Evolutionary conservation across 2,888 invertebrate genomes (phyloP).

Genomic region (Drosophila falleni): DNA sequence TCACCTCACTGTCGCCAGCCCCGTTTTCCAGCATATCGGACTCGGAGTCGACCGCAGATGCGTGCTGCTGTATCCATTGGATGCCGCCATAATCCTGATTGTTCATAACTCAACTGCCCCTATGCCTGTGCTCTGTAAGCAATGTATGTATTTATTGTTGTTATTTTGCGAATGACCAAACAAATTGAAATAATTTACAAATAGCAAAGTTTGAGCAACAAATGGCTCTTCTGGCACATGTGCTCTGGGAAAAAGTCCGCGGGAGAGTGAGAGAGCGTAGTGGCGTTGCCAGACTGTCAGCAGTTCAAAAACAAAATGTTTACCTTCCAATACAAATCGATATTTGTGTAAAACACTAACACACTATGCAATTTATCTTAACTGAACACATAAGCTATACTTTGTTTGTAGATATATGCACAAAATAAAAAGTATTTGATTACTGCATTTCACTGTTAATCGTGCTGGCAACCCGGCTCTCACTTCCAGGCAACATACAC

Average conservation of each 20-base stretch:
- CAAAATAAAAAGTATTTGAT: background rate
- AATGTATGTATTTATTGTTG: conserved; percentile 19
- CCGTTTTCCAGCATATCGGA: conserved; percentile 72
- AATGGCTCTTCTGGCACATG: conserved; percentile 65
- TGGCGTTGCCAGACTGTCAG: conserved; percentile 56
- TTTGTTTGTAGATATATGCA: background rate
- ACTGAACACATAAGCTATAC: background rate
- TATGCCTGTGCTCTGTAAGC: conserved; percentile 42
- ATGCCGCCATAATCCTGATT: conserved; percentile 78
- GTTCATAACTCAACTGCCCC: conserved; percentile 67
- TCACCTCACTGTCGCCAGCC: conserved; percentile 55
- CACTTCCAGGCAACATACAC: conserved; percentile 46
- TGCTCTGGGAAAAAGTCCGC: conserved; percentile 57
- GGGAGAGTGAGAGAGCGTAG: conserved; percentile 60
- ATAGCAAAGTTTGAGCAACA: conserved; percentile 61
- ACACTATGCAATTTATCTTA: background rate
- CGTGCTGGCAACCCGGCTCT: conserved; percentile 36
- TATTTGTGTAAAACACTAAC: too few species aligned
- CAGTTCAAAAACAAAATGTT: background rate
- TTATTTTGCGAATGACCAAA: conserved; percentile 31
- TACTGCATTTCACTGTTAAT: background rate
- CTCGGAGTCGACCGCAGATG: conserved; percentile 63
- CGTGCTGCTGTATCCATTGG: conserved; percentile 82
- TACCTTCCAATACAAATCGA: background rate
- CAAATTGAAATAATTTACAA: conserved; percentile 35